Conservation (phyloP, 2,797 vertebrate species). For the Adelosebastes latens region DNA sequence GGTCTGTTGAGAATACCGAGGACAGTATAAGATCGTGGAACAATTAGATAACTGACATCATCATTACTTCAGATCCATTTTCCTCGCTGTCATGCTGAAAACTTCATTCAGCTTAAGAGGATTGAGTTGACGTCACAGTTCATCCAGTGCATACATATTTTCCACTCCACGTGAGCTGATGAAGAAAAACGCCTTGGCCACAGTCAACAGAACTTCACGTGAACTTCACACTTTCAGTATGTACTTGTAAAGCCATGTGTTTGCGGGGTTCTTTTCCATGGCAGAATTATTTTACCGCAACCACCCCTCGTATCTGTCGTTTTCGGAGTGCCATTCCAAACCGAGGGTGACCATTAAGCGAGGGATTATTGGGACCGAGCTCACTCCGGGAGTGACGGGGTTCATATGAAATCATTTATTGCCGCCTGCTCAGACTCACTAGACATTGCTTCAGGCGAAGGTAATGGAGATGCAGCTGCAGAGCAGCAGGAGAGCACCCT, state of each 20-base stretch:
- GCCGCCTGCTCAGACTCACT: background rate
- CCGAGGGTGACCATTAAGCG: background rate
- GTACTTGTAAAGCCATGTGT: background rate
- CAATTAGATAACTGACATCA: constrained; percentile 22
- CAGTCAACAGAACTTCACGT: background rate
- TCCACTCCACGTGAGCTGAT: background rate
- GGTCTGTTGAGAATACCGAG: background rate
- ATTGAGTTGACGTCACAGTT: constrained; percentile 17
- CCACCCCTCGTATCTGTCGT: background rate
- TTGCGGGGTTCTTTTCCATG: background rate
- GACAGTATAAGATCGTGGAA: constrained; percentile 2
- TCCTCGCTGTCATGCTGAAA: constrained; percentile 24
- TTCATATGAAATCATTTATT: constrained; percentile 40
- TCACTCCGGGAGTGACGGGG: background rate
- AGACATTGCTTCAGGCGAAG: constrained; percentile 12
- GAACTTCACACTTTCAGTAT: background rate
- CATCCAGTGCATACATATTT: constrained; percentile 4
- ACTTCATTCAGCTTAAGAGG: background rate
- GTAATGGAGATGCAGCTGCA: constrained; percentile 36
- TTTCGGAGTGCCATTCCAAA: background rate
- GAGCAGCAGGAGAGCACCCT: constrained; percentile 13
- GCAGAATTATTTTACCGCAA: background rate
- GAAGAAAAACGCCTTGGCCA: background rate
- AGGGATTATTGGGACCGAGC: background rate
- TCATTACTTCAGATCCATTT: constrained; percentile 11